Percentiles rank a stretch among this genome's conserved stretches.
Evolutionary conservation across 2,888 invertebrate genomes (phyloP).

Genomic region (Troides aeacus): DNA sequence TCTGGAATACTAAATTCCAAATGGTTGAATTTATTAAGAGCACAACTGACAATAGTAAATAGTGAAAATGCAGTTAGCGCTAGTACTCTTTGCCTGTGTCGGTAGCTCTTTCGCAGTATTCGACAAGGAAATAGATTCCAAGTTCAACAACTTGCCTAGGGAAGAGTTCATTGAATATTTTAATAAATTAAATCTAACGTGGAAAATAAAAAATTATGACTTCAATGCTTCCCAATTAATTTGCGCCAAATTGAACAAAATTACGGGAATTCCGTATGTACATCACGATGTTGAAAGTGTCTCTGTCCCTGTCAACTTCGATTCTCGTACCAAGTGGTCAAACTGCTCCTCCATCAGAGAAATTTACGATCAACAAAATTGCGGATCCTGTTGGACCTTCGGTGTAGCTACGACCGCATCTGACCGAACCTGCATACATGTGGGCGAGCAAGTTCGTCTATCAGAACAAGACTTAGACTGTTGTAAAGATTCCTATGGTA

Average conservation of each 20-base stretch:
- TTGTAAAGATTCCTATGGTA: slow-evolving; percentile 76
- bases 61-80: slow-evolving; percentile 3
- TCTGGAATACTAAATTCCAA: background rate
- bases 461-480: slow-evolving; percentile 85
- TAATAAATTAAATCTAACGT: slow-evolving; percentile 8
- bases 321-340: slow-evolving; percentile 23
- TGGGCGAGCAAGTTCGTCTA: slow-evolving; percentile 76
- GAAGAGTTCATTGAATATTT: slow-evolving; percentile 13
- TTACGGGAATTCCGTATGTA: slow-evolving; percentile 1
- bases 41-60: background rate
- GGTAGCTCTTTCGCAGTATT: background rate
- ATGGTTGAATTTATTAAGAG: background rate
- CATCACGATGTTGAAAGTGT: background rate
- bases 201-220: slow-evolving; percentile 5
- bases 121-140: slow-evolving; percentile 7
- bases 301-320: slow-evolving; percentile 1
- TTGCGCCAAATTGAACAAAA: background rate
- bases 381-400: slow-evolving; percentile 93
- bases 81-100: background rate
- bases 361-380: slow-evolving; percentile 88
- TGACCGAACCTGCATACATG: slow-evolving; percentile 87
- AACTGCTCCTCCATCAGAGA: slow-evolving; percentile 86
- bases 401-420: slow-evolving; percentile 90
- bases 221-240: background rate
- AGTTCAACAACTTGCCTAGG: slow-evolving; percentile 1